Percentiles rank a stretch among this genome's conserved stretches.
These are phyloP conservation scores for Enteromius afrohamiltoni DNA, from an alignment of 2,797 vertebrate species.

Conservation along the genomic window DNA sequence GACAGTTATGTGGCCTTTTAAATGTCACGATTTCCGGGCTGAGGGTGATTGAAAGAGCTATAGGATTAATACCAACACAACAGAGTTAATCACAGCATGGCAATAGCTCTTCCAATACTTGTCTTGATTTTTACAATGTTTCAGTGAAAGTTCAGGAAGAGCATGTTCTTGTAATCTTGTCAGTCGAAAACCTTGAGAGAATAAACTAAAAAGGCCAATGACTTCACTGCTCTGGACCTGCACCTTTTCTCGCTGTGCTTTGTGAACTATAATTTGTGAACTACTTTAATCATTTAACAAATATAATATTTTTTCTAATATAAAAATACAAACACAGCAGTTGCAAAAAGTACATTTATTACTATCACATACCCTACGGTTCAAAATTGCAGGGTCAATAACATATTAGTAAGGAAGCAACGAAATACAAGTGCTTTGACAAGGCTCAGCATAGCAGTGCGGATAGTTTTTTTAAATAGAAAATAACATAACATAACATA, in stretches of 20 bases:
- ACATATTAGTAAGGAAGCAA: neutral
- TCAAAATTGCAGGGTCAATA: neutral
- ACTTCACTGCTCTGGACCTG: neutral
- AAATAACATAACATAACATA: no score
- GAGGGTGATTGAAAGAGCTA: conserved; percentile 3
- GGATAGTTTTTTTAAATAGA: no score
- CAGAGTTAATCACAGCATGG: conserved; percentile 1
- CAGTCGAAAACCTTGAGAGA: conserved; percentile 2
- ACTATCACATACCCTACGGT: neutral
- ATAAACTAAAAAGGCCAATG: conserved; percentile 1
- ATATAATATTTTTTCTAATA: neutral
- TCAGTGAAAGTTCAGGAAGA: conserved; percentile 22
- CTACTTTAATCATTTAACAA: neutral
- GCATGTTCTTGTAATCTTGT: conserved; percentile 9
- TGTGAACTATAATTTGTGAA: neutral
- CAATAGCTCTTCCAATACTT: neutral
- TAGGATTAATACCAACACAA: conserved; percentile 20
- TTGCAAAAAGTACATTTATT: neutral
- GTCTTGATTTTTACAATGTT: conserved; percentile 9
- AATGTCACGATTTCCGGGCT: neutral
- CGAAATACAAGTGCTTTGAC: no score
- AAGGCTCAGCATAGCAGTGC: no score
- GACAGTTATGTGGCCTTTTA: conserved; percentile 17
- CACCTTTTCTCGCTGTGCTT: conserved; percentile 19
- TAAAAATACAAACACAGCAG: neutral